Evolutionary conservation across 2,113 vertebrate genomes (phyloP).

Genomic region (Lophotis ruficrista): DNA sequence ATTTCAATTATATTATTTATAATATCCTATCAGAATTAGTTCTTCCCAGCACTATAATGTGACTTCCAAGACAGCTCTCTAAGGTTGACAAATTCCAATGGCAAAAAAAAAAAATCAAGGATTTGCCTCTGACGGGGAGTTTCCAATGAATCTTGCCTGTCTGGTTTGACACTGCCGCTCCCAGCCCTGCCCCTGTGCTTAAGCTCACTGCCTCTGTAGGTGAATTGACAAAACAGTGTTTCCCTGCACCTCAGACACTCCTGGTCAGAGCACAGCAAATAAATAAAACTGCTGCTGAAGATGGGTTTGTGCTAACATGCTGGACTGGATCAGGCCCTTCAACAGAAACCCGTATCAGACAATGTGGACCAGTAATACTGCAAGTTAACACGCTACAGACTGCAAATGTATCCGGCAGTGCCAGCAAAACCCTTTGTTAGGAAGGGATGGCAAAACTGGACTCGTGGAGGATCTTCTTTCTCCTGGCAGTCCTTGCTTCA

Average conservation of each 20-base stretch:
- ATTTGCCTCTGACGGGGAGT: conserved; percentile 21
- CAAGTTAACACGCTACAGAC: not conserved
- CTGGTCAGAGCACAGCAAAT: not conserved
- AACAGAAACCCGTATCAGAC: not conserved
- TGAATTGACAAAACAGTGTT: not conserved
- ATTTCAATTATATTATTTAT: too few relatives aligned
- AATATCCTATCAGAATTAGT: not conserved
- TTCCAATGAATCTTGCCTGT: conserved; percentile 25
- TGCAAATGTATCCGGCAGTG: not conserved
- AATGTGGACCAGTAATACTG: not conserved
- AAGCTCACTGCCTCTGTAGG: not conserved
- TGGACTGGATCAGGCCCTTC: not conserved
- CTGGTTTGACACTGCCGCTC: conserved; percentile 35
- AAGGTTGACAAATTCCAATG: not conserved
- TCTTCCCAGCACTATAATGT: not conserved
- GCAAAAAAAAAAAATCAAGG: not conserved
- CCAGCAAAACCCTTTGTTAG: not conserved
- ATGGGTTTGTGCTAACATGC: not conserved
- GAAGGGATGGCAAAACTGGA: not conserved
- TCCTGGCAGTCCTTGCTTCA: not conserved
- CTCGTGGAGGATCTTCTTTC: not conserved
- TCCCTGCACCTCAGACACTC: not conserved
- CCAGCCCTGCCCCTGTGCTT: not conserved
- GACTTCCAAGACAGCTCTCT: not conserved
- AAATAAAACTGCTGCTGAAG: not conserved